A percentile compares a stretch with the other conserved stretches of the same genome.
Conservation (phyloP, 2,888 invertebrate species). For the Tinea trinotella region DNA sequence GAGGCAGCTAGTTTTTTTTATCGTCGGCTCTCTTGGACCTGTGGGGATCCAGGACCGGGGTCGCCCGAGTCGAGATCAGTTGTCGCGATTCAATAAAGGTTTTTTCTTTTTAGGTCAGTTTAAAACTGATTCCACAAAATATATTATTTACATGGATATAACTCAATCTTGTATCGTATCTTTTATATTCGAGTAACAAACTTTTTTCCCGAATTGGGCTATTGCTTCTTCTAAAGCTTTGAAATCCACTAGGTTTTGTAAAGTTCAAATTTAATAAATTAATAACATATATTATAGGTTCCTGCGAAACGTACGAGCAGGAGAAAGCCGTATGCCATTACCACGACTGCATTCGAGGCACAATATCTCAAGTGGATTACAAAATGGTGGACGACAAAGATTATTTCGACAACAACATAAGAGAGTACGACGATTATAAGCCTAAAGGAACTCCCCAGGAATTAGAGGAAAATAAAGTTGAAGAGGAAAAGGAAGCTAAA, state of each 20-base stretch:
- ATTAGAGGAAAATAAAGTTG: constrained; percentile 24
- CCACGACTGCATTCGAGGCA: constrained; percentile 70
- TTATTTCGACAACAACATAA: constrained; percentile 58
- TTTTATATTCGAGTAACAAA: neutral
- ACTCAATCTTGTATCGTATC: too few relatives aligned
- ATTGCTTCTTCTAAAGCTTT: neutral
- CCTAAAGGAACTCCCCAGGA: constrained; percentile 24
- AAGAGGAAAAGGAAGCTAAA: constrained; percentile 26
- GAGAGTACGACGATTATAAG: constrained; percentile 38
- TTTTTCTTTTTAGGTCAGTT: too few relatives aligned
- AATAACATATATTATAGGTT: too few relatives aligned
- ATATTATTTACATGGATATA: too few relatives aligned
- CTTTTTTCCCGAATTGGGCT: neutral
- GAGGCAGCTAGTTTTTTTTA: too few relatives aligned
- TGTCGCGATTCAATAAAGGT: too few relatives aligned
- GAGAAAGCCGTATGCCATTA: constrained; percentile 73
- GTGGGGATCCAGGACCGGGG: too few relatives aligned
- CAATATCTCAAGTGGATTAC: constrained; percentile 54
- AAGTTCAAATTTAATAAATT: too few relatives aligned
- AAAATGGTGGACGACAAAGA: constrained; percentile 55
- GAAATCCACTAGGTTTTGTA: too few relatives aligned
- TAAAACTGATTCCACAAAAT: too few relatives aligned
- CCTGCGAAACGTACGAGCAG: constrained; percentile 75
- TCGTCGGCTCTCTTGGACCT: too few relatives aligned
- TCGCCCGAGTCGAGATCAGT: too few relatives aligned